Evolutionary conservation across 2,113 vertebrate species (phyloP).

Genomic region (Lamprotornis superbus): DNA sequence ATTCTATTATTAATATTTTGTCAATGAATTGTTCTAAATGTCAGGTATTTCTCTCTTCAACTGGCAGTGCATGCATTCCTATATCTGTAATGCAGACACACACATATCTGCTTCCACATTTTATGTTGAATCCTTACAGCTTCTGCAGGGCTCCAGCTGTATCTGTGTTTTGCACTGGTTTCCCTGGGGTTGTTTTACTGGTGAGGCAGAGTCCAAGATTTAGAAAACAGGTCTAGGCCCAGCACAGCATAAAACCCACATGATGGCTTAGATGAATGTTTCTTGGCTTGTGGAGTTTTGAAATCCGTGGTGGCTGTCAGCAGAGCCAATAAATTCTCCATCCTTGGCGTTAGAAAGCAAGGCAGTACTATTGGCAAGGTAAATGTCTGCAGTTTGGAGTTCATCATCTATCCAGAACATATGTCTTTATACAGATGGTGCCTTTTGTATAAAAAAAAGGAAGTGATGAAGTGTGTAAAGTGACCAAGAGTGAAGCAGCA

Average conservation of each 20-base stretch:
- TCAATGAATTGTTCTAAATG: background rate
- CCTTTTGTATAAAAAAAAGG: background rate
- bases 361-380: background rate
- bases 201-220: background rate
- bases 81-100: background rate
- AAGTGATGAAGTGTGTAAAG: background rate
- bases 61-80: background rate
- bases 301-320: slow-evolving; percentile 23
- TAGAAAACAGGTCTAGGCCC: background rate
- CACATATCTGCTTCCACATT: background rate
- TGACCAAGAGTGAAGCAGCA: background rate
- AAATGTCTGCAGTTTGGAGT: background rate
- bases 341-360: background rate
- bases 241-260: background rate
- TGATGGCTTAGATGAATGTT: background rate
- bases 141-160: background rate
- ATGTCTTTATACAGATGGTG: background rate
- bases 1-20: background rate
- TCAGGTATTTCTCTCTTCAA: background rate
- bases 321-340: background rate
- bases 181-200: background rate
- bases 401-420: background rate
- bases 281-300: background rate
- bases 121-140: background rate
- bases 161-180: background rate